A percentile compares a stretch with the other conserved stretches of the same genome.
Conservation (phyloP, 2,888 invertebrate genomes). For the Agrenia bidenticulata region DNA sequence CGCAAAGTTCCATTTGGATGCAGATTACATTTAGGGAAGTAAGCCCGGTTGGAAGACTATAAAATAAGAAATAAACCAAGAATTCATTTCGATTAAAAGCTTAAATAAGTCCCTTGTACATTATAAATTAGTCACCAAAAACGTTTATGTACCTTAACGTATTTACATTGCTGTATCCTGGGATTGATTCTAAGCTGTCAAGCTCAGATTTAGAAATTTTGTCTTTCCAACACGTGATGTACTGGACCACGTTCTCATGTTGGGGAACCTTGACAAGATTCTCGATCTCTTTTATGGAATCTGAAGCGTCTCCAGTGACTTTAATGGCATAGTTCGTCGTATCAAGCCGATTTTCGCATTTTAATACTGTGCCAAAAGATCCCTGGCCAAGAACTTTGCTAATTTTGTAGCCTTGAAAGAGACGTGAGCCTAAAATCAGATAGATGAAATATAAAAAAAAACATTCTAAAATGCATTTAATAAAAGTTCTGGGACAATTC, state of each 20-base stretch:
- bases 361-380: not conserved
- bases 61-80: too few species aligned
- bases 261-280: slow-evolving; percentile 7
- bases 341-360: not conserved
- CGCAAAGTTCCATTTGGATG: slow-evolving; percentile 18
- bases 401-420: not conserved
- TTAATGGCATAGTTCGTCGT: slow-evolving; percentile 1
- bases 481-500: too few species aligned
- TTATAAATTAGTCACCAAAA: too few species aligned
- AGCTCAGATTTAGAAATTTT: not conserved
- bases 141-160: too few species aligned
- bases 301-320: not conserved
- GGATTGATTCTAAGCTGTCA: not conserved
- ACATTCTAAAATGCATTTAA: too few species aligned
- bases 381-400: not conserved
- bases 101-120: too few species aligned
- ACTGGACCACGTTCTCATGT: slow-evolving; percentile 9
- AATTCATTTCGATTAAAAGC: too few species aligned
- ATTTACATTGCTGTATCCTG: not conserved
- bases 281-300: not conserved
- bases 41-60: too few species aligned
- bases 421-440: not conserved
- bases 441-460: too few species aligned
- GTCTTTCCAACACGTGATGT: slow-evolving; percentile 11
- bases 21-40: too few species aligned